Base-by-base conservation (phyloP, 2,888 invertebrate genomes). In the Resseliella maxima region DNA sequence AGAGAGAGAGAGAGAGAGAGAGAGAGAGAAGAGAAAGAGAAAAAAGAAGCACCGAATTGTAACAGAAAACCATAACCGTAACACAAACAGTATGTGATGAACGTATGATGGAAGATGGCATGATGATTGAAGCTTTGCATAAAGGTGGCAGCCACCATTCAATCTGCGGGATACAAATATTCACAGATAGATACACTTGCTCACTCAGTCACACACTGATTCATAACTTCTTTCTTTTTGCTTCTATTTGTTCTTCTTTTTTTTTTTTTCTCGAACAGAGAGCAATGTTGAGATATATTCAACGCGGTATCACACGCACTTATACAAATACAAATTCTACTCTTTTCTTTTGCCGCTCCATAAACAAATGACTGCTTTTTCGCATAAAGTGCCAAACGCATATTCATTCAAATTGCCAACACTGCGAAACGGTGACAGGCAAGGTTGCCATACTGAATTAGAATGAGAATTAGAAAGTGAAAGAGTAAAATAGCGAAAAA, bases 51-150 rank as follows among this genome's bases (percentile, higher is more conserved):
- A n/a, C n/a, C n/a, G n/a, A n/a, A n/a, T n/a, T n/a, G n/a, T n/a
- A n/a, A n/a, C 5, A 72, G 31, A 72, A 72, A 31, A 18, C 31
- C 31, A 72, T 31, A 72, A 72, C 72, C 31, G 72, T 72, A 31
- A 72, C 72, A 72, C 72, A 72, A 72, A 72, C 31, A 10, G 72
- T 15, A 72, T 72, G 72, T 72, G 72, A 72, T 72, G 72, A 72
- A 31, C 72, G 72, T 72, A 72, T 72, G 72, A 72, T 59, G 59
- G 59, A 72, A 72, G 1, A n/a, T 18, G 72, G 31, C 18, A 10
- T 72, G 72, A 72, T 31, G 72, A n/a, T n/a, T 59, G 27, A 59
- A 59, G 59, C 24, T 72, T 72, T 72, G 72, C 72, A 31, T 72
- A 72, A 72, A 31, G 72, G 72, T 72, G 72, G 15, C n/a, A 72